These are phyloP conservation scores for Antennarius striatus DNA, from an alignment of 2,113 vertebrate species.

Conservation along the genomic window DNA sequence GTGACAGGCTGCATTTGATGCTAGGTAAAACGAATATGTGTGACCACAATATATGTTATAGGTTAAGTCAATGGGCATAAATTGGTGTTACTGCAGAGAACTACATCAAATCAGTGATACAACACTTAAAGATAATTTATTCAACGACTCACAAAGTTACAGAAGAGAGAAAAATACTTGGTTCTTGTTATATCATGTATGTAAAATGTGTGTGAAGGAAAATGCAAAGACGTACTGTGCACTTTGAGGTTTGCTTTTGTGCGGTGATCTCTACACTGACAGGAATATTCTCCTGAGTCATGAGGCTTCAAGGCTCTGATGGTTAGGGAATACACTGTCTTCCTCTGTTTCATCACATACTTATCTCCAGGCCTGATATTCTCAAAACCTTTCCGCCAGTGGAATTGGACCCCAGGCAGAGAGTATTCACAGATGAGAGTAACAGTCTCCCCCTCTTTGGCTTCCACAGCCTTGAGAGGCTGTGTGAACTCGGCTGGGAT, in stretches of 20 bases:
- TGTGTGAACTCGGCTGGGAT: slow-evolving; percentile 79
- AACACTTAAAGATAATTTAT: no score
- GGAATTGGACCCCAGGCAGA: slow-evolving; percentile 72
- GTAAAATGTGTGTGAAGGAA: background rate
- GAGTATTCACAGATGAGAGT: slow-evolving; percentile 79
- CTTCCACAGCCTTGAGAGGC: slow-evolving; percentile 66
- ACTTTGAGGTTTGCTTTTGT: slow-evolving; percentile 84
- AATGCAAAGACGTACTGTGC: slow-evolving; percentile 74
- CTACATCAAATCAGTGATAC: no score
- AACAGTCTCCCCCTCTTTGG: slow-evolving; percentile 73
- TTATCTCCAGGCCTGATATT: slow-evolving; percentile 80
- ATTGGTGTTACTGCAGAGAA: no score
- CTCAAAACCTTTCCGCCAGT: slow-evolving; percentile 76
- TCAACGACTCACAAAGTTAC: no score
- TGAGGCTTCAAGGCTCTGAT: slow-evolving; percentile 79
- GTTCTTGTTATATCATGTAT: no score
- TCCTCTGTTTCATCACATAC: slow-evolving; percentile 83
- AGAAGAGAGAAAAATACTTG: no score
- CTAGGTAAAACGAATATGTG: no score
- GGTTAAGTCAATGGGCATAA: no score
- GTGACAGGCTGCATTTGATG: no score
- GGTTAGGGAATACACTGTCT: slow-evolving; percentile 78
- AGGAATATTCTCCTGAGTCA: slow-evolving; percentile 88
- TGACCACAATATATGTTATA: no score
- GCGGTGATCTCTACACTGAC: slow-evolving; percentile 82